phyloP scores from a whole-genome alignment of 2,113 vertebrate genomes.

The Lagenorhynchus albirostris region DNA sequence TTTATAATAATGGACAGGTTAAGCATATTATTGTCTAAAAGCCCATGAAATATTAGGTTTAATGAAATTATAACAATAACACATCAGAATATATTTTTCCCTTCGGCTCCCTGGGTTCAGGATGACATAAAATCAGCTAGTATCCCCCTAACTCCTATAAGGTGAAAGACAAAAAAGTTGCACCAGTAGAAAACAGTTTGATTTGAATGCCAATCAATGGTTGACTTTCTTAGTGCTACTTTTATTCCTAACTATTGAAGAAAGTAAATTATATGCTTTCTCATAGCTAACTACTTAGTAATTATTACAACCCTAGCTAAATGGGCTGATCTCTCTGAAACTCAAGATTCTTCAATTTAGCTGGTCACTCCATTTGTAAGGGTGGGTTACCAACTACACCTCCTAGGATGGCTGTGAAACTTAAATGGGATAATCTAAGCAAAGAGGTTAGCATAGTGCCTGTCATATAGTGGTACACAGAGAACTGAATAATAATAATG shows the following conservation, averaged over 20 bases:
- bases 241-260: neutral
- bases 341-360: neutral
- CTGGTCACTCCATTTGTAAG: neutral
- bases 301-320: neutral
- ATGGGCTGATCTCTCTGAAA: neutral
- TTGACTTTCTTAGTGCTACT: neutral
- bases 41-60: neutral
- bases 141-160: neutral
- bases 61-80: neutral
- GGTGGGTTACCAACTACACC: neutral
- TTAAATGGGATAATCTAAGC: neutral
- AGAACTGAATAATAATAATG: neutral
- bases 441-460: neutral
- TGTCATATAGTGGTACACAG: neutral
- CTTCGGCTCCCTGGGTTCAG: neutral
- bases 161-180: neutral
- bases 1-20: neutral
- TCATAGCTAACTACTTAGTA: neutral
- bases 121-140: neutral
- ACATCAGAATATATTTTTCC: neutral
- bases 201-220: neutral
- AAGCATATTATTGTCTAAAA: neutral
- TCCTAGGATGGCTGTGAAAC: neutral
- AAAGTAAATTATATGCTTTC: neutral
- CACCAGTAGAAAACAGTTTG: neutral